Evolutionary conservation across 1,140 invertebrate genomes (phyloP).

Genomic region (Brachionus sp.): DNA sequence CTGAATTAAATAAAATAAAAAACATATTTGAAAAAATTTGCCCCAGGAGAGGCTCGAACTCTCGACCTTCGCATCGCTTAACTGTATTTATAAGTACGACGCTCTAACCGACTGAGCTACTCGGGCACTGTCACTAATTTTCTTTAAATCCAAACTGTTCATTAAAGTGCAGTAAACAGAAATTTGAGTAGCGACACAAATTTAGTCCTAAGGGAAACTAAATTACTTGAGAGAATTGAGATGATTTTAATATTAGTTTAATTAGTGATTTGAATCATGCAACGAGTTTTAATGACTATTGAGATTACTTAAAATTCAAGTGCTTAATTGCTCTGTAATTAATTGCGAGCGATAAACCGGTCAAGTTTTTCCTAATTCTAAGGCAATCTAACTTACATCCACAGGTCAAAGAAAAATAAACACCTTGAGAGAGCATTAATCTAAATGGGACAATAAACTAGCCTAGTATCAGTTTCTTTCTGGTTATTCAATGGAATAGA

Average conservation of each 20-base stretch:
- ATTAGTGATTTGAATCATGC: neutral
- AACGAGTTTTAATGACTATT: neutral
- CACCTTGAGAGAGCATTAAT: neutral
- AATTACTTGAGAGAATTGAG: neutral
- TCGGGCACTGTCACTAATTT: neutral
- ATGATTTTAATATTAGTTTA: neutral
- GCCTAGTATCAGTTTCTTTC: neutral
- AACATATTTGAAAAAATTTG: neutral
- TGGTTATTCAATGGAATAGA: neutral
- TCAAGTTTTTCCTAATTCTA: neutral
- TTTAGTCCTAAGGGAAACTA: neutral
- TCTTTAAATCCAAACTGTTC: neutral
- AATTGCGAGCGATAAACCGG: neutral
- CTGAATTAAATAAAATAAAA: neutral
- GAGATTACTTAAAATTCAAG: slow-evolving; percentile 3
- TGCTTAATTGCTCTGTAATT: neutral
- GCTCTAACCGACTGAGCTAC: slow-evolving; percentile 33
- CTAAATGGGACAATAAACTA: neutral
- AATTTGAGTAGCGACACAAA: neutral
- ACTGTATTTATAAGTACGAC: slow-evolving; percentile 35
- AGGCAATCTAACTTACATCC: neutral
- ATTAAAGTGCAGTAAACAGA: neutral
- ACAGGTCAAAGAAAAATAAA: neutral
- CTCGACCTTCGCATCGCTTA: slow-evolving; percentile 24
- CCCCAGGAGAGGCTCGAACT: slow-evolving; percentile 31